Evolutionary conservation across 2,797 vertebrate species (phyloP).

Genomic region (Nyctalus aviator): DNA sequence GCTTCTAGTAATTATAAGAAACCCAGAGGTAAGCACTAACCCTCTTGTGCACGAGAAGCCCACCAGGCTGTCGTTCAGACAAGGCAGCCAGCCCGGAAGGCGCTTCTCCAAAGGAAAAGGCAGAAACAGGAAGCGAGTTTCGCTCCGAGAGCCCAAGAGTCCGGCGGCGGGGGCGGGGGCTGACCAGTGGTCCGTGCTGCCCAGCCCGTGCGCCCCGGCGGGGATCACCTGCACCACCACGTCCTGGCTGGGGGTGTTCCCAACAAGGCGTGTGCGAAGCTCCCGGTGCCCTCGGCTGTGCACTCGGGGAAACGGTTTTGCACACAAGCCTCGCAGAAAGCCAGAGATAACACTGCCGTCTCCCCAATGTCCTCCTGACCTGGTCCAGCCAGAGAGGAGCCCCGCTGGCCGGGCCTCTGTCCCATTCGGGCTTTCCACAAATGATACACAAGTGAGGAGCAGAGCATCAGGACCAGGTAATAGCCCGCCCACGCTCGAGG

Average conservation of each 20-base stretch:
- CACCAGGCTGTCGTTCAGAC: no score
- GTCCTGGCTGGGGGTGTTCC: accelerated
- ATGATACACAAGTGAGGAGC: no score
- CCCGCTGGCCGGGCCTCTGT: neutral
- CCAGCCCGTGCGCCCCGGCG: accelerated
- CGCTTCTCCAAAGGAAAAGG: neutral
- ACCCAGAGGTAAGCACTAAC: neutral
- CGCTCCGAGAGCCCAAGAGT: neutral
- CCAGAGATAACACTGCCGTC: neutral
- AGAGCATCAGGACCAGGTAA: neutral
- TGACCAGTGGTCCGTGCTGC: accelerated
- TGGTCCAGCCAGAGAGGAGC: neutral
- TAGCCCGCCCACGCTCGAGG: neutral
- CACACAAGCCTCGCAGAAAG: neutral
- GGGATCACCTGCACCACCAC: accelerated
- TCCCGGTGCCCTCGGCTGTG: accelerated
- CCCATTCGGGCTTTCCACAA: neutral
- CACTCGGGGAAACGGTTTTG: accelerated
- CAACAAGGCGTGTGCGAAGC: neutral
- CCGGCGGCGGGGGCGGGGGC: accelerated
- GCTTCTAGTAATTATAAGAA: no score
- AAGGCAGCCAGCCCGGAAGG: accelerated
- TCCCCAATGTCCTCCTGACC: neutral
- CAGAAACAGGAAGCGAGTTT: neutral
- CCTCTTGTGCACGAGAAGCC: neutral